Percentiles rank a stretch among this genome's conserved stretches.
Evolutionary conservation across 2,113 vertebrate species (phyloP).

Genomic region (Corythaixoides concolor): DNA sequence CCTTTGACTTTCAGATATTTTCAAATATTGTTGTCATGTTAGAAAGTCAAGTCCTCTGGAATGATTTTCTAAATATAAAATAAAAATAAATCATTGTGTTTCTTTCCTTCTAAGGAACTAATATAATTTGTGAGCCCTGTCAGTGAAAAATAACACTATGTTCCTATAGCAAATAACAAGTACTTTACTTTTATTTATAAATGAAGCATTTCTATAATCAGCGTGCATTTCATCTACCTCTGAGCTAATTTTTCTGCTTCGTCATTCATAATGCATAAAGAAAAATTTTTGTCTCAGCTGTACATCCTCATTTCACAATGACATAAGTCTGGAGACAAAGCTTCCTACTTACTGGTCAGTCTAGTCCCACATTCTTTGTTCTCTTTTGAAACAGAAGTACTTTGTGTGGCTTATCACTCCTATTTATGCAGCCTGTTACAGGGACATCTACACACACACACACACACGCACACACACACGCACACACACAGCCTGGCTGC

Average conservation of each 20-base stretch:
- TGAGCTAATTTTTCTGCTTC: not conserved
- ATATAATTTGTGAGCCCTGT: not conserved
- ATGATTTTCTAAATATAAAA: not conserved
- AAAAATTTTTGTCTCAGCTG: not conserved
- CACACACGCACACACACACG: not conserved
- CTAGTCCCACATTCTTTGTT: not conserved
- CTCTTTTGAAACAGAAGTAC: slow-evolving; percentile 12
- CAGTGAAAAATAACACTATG: not conserved
- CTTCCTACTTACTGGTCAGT: not conserved
- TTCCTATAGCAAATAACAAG: not conserved
- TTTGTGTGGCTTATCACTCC: not conserved
- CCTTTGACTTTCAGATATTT: not conserved
- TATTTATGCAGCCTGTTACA: not conserved
- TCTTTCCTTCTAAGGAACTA: not conserved
- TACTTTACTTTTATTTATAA: not conserved
- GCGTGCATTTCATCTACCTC: not conserved
- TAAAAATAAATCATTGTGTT: not conserved
- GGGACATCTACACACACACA: not conserved
- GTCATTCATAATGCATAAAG: not conserved
- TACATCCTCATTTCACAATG: not conserved
- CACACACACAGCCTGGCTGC: not conserved
- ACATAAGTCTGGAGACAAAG: not conserved
- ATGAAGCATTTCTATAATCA: not conserved
- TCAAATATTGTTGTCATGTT: not conserved
- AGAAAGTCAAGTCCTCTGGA: not conserved